phyloP scores from a whole-genome alignment of 2,113 vertebrate species.

The Cololabis saira region DNA sequence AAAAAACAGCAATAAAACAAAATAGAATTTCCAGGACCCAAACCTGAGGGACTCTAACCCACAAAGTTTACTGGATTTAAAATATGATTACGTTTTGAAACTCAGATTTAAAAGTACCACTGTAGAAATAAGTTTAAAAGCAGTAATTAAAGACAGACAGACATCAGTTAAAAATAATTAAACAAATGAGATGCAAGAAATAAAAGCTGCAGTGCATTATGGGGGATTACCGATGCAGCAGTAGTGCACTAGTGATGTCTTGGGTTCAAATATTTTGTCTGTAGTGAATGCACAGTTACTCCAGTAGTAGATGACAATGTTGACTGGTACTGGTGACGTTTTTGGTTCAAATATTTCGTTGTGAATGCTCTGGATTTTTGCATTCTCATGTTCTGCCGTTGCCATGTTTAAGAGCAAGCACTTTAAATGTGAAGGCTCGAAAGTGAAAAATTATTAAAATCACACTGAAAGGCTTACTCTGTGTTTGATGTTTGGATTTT shows the following conservation, averaged over 20 bases:
- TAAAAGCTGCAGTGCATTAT: too few relatives aligned
- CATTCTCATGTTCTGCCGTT: slow-evolving; percentile 35
- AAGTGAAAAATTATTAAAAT: slow-evolving; percentile 59
- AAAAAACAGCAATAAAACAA: too few relatives aligned
- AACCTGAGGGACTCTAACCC: too few relatives aligned
- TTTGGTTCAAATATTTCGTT: slow-evolving; percentile 54
- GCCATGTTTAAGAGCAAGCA: slow-evolving; percentile 35
- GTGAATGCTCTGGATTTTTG: slow-evolving; percentile 60
- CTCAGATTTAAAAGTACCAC: too few relatives aligned
- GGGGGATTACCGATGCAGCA: too few relatives aligned
- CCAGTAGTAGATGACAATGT: slow-evolving; percentile 48
- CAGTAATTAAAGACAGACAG: too few relatives aligned
- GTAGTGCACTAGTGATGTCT: slow-evolving; percentile 48
- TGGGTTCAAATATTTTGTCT: slow-evolving; percentile 57
- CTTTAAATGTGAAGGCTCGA: slow-evolving; percentile 73
- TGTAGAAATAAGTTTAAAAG: too few relatives aligned
- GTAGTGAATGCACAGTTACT: slow-evolving; percentile 59
- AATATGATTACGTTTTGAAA: too few relatives aligned
- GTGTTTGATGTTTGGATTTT: not conserved
- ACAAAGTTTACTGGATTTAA: too few relatives aligned
- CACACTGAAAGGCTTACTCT: slow-evolving; percentile 57
- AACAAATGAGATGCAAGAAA: too few relatives aligned
- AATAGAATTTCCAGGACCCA: too few relatives aligned
- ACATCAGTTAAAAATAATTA: too few relatives aligned
- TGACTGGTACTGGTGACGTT: slow-evolving; percentile 53